A percentile compares a stretch with the other conserved stretches of the same genome.
Conservation (phyloP, 2,113 vertebrate species). For the Mionectes macconnelli region DNA sequence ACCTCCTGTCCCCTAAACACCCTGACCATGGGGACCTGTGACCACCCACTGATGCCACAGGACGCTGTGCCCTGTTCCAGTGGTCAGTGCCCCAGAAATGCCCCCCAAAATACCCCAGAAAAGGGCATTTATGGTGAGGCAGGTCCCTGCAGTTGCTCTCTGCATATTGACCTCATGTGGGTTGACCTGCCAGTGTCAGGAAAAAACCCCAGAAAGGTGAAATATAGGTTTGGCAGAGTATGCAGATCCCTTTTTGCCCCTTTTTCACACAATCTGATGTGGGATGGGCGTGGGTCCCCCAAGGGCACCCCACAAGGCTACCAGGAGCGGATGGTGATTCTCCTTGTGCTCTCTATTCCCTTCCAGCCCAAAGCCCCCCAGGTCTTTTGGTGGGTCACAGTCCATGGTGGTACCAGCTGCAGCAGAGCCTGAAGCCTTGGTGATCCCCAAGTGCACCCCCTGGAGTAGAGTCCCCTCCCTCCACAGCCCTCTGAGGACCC, state of each 20-base stretch:
- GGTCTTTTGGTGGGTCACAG: not conserved
- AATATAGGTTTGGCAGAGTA: not conserved
- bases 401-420: not conserved
- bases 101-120: not conserved
- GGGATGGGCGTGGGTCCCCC: rapidly evolving
- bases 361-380: constrained; percentile 20
- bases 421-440: not conserved
- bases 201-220: not conserved
- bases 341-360: not conserved
- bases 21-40: rapidly evolving
- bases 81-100: not conserved
- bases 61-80: not conserved
- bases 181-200: not conserved
- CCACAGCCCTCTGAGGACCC: not conserved
- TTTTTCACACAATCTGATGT: not conserved
- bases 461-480: not conserved
- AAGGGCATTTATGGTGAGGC: not conserved
- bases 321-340: not conserved
- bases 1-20: not conserved
- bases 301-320: not conserved
- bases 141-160: not conserved
- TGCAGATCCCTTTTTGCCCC: rapidly evolving
- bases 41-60: rapidly evolving
- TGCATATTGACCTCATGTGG: not conserved
- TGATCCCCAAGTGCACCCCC: not conserved